Conservation (phyloP, 2,888 invertebrate genomes). For the Athripsodes cinereus region DNA sequence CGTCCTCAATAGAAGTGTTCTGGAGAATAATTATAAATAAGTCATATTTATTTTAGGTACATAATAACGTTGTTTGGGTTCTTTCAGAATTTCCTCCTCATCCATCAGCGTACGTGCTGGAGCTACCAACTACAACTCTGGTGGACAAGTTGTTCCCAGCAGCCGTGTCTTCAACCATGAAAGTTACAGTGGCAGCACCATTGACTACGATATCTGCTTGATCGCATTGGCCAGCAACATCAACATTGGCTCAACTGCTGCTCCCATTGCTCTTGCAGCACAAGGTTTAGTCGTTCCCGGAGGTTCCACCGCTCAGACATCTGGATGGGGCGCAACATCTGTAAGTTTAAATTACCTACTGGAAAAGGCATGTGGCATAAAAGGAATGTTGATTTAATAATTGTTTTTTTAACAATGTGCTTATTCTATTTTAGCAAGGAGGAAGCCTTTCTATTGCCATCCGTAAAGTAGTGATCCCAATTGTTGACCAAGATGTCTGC, state of each 20-base stretch:
- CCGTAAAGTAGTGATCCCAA: too few species aligned
- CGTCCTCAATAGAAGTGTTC: neutral
- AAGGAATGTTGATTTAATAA: too few species aligned
- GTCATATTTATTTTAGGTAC: too few species aligned
- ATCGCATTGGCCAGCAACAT: slow-evolving; percentile 34
- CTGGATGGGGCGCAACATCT: slow-evolving; percentile 41
- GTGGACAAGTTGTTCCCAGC: slow-evolving; percentile 37
- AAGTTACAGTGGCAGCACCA: slow-evolving; percentile 33
- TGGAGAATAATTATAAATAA: neutral
- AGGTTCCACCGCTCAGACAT: slow-evolving; percentile 40
- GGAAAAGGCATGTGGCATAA: too few species aligned
- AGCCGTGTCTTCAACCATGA: slow-evolving; percentile 34
- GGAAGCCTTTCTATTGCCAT: too few species aligned
- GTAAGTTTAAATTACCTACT: slow-evolving; percentile 27
- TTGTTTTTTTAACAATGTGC: too few species aligned
- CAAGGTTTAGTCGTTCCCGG: slow-evolving; percentile 31
- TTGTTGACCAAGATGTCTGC: too few species aligned
- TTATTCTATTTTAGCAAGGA: too few species aligned
- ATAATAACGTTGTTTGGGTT: neutral
- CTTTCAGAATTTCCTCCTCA: too few species aligned
- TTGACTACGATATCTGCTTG: slow-evolving; percentile 41
- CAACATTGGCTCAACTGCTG: slow-evolving; percentile 33
- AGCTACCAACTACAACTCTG: slow-evolving; percentile 34
- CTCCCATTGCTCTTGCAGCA: slow-evolving; percentile 34
- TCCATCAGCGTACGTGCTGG: slow-evolving; percentile 11